Percentiles rank a stretch among this genome's conserved stretches.
These are phyloP conservation scores for Plectropomus leopardus DNA, from an alignment of 2,113 vertebrate genomes.

Conservation along the genomic window DNA sequence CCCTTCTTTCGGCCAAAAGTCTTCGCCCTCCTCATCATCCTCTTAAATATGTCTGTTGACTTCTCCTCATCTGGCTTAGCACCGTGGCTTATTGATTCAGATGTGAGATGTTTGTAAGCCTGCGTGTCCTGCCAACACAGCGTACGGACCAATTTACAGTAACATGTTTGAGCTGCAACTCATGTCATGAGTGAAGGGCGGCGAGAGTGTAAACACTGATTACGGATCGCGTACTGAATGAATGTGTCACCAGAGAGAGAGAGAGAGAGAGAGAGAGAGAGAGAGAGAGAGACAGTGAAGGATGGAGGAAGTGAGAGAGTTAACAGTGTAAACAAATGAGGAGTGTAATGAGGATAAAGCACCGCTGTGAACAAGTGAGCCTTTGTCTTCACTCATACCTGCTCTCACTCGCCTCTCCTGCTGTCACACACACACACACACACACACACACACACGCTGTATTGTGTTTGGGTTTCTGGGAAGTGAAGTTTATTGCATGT, in stretches of 20 bases:
- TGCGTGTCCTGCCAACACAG: conserved; percentile 20
- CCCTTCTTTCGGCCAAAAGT: conserved; percentile 14
- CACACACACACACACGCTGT: conserved; percentile 40
- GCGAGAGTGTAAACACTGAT: conserved; percentile 71
- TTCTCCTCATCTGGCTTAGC: conserved; percentile 31
- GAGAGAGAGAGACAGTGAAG: conserved; percentile 49
- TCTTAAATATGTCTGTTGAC: neutral
- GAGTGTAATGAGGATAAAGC: conserved; percentile 82
- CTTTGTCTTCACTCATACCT: conserved; percentile 80
- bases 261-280: conserved; percentile 29
- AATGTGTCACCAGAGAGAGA: conserved; percentile 57
- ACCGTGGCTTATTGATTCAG: conserved; percentile 28
- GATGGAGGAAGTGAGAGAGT: conserved; percentile 74
- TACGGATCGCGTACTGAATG: conserved; percentile 60
- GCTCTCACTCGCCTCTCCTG: conserved; percentile 38
- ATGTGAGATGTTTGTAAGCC: conserved; percentile 46
- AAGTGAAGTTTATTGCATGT: conserved; percentile 70
- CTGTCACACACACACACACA: conserved; percentile 39
- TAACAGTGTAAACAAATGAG: conserved; percentile 81
- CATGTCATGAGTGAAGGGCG: conserved; percentile 55
- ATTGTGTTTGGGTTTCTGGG: conserved; percentile 63
- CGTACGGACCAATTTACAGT: conserved; percentile 53
- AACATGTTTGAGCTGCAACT: conserved; percentile 58
- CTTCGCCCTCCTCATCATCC: conserved; percentile 36
- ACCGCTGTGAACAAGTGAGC: conserved; percentile 77